These are phyloP conservation scores for Drosophila falleni DNA, from an alignment of 2,888 invertebrate genomes.

Conservation along the genomic window DNA sequence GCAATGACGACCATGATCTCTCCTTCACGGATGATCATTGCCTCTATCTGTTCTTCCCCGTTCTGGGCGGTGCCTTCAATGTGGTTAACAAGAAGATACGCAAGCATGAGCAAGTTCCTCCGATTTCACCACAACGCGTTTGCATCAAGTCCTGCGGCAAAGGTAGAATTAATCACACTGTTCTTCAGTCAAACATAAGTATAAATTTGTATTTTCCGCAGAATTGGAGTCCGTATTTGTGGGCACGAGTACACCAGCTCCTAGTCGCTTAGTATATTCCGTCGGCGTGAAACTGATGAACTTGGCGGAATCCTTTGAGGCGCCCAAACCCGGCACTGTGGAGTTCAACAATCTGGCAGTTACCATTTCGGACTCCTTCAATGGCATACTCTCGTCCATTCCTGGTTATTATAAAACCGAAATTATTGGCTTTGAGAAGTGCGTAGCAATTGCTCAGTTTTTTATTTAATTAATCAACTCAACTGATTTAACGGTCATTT, in stretches of 20 bases:
- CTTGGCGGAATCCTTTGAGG: slow-evolving; percentile 91
- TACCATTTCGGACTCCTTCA: slow-evolving; percentile 88
- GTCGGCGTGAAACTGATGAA: slow-evolving; percentile 91
- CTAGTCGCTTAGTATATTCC: slow-evolving; percentile 89
- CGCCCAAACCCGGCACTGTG: slow-evolving; percentile 90
- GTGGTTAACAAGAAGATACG: slow-evolving; percentile 93
- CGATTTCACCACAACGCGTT: slow-evolving; percentile 90
- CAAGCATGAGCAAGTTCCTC: slow-evolving; percentile 91
- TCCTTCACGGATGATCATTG: slow-evolving; percentile 93
- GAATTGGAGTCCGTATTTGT: slow-evolving; percentile 83
- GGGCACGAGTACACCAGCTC: slow-evolving; percentile 87
- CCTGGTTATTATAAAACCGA: slow-evolving; percentile 91
- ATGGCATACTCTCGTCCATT: slow-evolving; percentile 87
- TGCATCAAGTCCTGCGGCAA: slow-evolving; percentile 94
- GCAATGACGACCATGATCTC: slow-evolving; percentile 90
- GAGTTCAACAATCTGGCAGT: slow-evolving; percentile 91
- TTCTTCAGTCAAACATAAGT: not conserved
- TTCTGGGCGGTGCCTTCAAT: slow-evolving; percentile 93
- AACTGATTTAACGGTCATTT: too few relatives aligned
- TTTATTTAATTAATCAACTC: not conserved
- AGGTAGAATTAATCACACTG: slow-evolving; percentile 85
- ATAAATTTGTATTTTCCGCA: slow-evolving; percentile 28
- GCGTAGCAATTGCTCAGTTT: slow-evolving; percentile 77
- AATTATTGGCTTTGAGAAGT: slow-evolving; percentile 91
- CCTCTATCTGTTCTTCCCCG: slow-evolving; percentile 94